These are phyloP conservation scores for Amia ocellicauda DNA, from an alignment of 2,113 vertebrate species.

Conservation along the genomic window DNA sequence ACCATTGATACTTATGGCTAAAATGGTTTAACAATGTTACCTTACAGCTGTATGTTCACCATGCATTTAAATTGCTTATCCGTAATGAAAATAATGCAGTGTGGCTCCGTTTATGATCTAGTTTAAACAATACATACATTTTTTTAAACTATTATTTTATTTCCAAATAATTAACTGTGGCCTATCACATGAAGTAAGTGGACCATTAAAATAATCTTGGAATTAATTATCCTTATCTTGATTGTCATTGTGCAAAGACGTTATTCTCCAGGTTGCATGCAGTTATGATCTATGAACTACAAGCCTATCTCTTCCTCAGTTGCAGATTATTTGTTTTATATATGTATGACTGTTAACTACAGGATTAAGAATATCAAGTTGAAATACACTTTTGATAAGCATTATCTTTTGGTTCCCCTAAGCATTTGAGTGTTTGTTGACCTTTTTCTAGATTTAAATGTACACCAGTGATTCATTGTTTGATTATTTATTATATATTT, in stretches of 20 bases:
- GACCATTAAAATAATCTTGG: constrained; percentile 5
- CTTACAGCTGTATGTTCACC: constrained; percentile 13
- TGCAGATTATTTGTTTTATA: constrained; percentile 51
- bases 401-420: constrained; percentile 52
- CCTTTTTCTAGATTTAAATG: constrained; percentile 46
- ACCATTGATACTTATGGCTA: constrained; percentile 35
- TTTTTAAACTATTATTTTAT: background rate
- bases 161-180: background rate
- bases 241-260: background rate
- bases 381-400: constrained; percentile 52
- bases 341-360: constrained; percentile 36
- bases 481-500: constrained; percentile 47
- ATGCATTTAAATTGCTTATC: background rate
- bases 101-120: background rate
- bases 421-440: constrained; percentile 53
- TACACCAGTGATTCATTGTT: constrained; percentile 53
- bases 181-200: background rate
- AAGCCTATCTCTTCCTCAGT: constrained; percentile 56
- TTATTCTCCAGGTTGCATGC: background rate
- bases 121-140: background rate
- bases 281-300: constrained; percentile 36
- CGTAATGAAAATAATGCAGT: background rate
- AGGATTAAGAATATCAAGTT: constrained; percentile 61
- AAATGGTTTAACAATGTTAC: constrained; percentile 9
- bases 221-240: constrained; percentile 44